Percentiles rank a stretch among this genome's conserved stretches.
These are phyloP conservation scores for Brachionus paranguensis DNA, from an alignment of 1,140 invertebrate genomes.

Conservation along the genomic window DNA sequence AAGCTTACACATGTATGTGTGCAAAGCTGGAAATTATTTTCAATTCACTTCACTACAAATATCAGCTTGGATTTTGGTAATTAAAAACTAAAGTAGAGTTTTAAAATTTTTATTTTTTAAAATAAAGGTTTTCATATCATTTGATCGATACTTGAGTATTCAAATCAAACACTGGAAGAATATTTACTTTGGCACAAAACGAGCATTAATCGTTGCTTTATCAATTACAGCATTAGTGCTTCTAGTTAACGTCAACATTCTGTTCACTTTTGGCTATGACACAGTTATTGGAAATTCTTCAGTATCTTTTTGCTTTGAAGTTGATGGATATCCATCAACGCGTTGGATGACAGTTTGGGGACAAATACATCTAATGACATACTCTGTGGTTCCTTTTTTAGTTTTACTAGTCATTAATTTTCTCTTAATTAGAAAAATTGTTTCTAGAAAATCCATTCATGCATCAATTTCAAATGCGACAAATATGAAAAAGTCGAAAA, in stretches of 20 bases:
- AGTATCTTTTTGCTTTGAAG: background rate
- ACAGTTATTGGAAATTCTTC: background rate
- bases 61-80: slow-evolving; percentile 36
- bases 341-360: slow-evolving; percentile 24
- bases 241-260: background rate
- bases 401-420: background rate
- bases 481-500: background rate
- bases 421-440: background rate
- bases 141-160: slow-evolving; percentile 16
- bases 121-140: background rate
- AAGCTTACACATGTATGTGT: background rate
- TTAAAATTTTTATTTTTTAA: background rate
- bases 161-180: slow-evolving; percentile 29
- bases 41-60: slow-evolving; percentile 33
- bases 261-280: slow-evolving; percentile 8
- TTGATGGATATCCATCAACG: background rate
- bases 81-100: background rate
- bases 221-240: background rate
- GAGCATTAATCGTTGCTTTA: background rate
- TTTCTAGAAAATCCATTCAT: background rate
- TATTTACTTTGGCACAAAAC: background rate
- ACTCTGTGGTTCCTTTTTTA: slow-evolving; percentile 8
- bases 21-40: slow-evolving; percentile 13
- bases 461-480: background rate
- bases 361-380: background rate